Evolutionary conservation across 2,888 invertebrate species (phyloP).

Genomic region (Agriopis marginaria): DNA sequence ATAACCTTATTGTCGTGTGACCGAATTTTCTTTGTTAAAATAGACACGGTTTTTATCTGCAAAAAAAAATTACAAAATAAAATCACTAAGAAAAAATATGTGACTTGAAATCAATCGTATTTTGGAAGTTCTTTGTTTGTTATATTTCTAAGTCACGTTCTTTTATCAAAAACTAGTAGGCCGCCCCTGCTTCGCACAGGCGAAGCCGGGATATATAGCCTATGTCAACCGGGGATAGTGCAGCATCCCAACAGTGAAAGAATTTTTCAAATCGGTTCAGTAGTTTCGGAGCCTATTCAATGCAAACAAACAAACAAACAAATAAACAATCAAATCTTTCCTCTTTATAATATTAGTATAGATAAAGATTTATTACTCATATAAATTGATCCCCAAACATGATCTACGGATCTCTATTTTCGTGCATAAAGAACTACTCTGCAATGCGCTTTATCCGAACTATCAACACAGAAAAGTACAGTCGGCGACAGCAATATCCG

Average conservation of each 20-base stretch:
- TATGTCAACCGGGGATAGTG: too few relatives aligned
- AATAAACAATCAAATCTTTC: too few relatives aligned
- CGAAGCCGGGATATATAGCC: too few relatives aligned
- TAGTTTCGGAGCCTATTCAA: too few relatives aligned
- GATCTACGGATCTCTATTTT: constrained; percentile 58
- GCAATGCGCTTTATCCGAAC: constrained; percentile 79
- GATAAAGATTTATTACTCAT: background rate
- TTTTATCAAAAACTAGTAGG: background rate
- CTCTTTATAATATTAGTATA: too few relatives aligned
- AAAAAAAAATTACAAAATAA: constrained; percentile 6
- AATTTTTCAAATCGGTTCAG: too few relatives aligned
- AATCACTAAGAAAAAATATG: constrained; percentile 8
- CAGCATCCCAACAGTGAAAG: too few relatives aligned
- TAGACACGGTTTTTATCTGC: constrained; percentile 3
- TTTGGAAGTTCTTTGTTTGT: background rate
- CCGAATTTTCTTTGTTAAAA: constrained; percentile 1
- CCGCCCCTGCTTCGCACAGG: too few relatives aligned
- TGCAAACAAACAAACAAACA: too few relatives aligned
- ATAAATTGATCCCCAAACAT: background rate
- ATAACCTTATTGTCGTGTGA: background rate
- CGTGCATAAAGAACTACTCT: constrained; percentile 57
- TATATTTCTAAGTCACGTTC: background rate
- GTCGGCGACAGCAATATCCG: background rate
- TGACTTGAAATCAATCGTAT: background rate
- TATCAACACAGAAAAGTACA: constrained; percentile 67